phyloP scores from a whole-genome alignment of 2,888 invertebrate species.

The Rapana venosa region DNA sequence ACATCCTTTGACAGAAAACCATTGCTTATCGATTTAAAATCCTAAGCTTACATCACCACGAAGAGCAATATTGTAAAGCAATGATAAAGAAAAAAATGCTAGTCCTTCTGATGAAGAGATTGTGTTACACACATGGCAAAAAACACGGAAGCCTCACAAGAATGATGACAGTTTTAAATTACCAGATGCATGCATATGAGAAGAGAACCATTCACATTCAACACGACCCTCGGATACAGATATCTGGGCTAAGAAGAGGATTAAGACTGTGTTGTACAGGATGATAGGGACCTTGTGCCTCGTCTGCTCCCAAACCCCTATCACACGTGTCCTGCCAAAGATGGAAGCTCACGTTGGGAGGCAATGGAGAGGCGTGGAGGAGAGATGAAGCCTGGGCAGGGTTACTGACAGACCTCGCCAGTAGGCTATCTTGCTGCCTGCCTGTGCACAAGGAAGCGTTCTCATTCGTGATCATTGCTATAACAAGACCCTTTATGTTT shows the following conservation, averaged over 20 bases:
- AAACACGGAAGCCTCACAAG: not conserved
- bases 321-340: constrained; percentile 13
- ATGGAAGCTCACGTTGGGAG: not conserved
- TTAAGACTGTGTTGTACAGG: constrained; percentile 37
- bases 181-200: not conserved
- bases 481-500: too few species aligned
- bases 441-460: not conserved
- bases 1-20: too few species aligned
- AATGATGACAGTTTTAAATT: constrained; percentile 27
- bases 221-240: constrained; percentile 34
- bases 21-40: too few species aligned
- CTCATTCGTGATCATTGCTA: too few species aligned
- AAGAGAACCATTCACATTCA: constrained; percentile 16
- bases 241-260: constrained; percentile 11
- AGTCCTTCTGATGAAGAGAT: constrained; percentile 33
- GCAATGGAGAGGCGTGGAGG: not conserved
- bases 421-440: not conserved
- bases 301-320: not conserved
- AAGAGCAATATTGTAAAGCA: not conserved
- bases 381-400: not conserved
- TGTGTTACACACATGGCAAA: not conserved
- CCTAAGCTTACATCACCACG: not conserved
- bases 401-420: not conserved
- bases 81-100: not conserved
- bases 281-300: constrained; percentile 1